These are phyloP conservation scores for Seira sanloemensis DNA, from an alignment of 2,888 invertebrate genomes.

Conservation along the genomic window DNA sequence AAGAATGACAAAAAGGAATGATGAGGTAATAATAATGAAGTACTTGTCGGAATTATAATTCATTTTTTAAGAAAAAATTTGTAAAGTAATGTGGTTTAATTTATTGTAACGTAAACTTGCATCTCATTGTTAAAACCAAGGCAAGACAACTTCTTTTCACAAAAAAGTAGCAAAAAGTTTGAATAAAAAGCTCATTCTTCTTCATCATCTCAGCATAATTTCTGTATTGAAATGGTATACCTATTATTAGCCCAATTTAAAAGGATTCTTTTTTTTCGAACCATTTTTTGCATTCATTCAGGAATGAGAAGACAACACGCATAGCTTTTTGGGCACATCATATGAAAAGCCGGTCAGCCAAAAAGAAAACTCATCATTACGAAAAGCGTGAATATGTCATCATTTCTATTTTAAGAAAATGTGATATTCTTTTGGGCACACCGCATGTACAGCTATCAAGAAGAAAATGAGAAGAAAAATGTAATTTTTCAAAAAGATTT, in stretches of 20 bases:
- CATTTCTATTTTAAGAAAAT: background rate
- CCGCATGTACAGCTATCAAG: background rate
- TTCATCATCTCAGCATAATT: background rate
- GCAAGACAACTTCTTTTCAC: background rate
- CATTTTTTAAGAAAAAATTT: constrained; percentile 40
- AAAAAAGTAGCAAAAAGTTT: background rate
- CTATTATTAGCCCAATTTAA: background rate
- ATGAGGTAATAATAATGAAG: constrained; percentile 3
- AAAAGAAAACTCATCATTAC: background rate
- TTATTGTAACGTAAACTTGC: constrained; percentile 49
- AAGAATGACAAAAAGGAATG: constrained; percentile 1
- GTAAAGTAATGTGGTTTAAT: constrained; percentile 65
- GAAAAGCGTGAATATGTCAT: background rate
- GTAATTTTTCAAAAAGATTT: background rate
- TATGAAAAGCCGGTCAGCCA: background rate
- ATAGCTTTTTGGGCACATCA: background rate
- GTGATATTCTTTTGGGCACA: background rate
- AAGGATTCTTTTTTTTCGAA: background rate
- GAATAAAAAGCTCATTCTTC: too few species aligned
- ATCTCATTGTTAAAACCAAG: background rate
- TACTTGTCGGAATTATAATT: constrained; percentile 9
- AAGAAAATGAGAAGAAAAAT: background rate
- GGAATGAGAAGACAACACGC: too few species aligned
- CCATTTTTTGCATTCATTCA: background rate
- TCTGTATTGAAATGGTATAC: background rate